Evolutionary conservation across 2,888 invertebrate species (phyloP).

Genomic region (Macrosoma leucophasiata): DNA sequence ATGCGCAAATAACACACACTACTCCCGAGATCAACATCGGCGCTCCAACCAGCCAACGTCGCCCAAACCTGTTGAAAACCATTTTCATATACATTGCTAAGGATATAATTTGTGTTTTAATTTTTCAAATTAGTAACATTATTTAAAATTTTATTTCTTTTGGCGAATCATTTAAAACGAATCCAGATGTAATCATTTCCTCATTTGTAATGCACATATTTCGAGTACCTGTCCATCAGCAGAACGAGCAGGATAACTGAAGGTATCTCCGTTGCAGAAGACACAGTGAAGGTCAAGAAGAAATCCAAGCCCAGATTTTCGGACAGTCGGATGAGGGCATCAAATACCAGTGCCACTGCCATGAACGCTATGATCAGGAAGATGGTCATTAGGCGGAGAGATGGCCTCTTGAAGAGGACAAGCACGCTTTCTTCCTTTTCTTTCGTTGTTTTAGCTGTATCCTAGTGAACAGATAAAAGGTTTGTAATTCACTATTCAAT

Average conservation of each 20-base stretch:
- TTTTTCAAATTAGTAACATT: background rate
- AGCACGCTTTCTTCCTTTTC: constrained; percentile 34
- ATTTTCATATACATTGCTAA: too few species aligned
- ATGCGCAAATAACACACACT: constrained; percentile 34
- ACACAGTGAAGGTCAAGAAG: constrained; percentile 47
- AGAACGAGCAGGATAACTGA: constrained; percentile 31
- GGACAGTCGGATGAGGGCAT: constrained; percentile 46
- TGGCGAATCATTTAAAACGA: background rate
- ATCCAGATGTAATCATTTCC: too few species aligned
- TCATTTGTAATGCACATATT: background rate
- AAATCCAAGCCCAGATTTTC: constrained; percentile 48
- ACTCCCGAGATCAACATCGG: constrained; percentile 35
- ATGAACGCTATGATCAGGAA: constrained; percentile 36
- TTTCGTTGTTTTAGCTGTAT: constrained; percentile 29
- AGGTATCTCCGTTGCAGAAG: constrained; percentile 46
- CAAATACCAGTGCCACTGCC: constrained; percentile 39
- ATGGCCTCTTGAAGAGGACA: constrained; percentile 32
- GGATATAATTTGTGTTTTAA: background rate
- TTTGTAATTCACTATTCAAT: too few species aligned
- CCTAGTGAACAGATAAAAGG: too few species aligned
- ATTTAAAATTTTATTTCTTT: background rate
- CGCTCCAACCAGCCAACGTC: constrained; percentile 35
- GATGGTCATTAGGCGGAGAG: constrained; percentile 34
- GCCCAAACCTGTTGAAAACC: constrained; percentile 38
- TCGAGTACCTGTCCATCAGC: constrained; percentile 33